Base-by-base conservation (phyloP, 2,888 invertebrate species). In the Pandemis heparana region DNA sequence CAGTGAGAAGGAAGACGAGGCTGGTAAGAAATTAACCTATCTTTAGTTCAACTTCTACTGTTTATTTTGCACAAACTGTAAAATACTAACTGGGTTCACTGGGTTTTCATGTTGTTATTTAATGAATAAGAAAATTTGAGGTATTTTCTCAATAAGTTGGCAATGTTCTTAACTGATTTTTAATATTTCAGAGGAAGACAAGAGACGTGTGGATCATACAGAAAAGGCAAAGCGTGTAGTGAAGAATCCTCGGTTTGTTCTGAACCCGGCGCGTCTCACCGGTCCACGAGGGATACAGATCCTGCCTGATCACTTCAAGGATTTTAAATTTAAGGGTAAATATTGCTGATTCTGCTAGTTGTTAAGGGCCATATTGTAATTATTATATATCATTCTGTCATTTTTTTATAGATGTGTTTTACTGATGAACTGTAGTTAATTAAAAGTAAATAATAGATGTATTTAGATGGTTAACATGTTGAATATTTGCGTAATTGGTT, bases 241-340 rank as follows among this genome's bases (percentile, higher is more conserved):
- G 0, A 95, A 95, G 75, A 96, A 96, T 85, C 97, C 97, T 0
- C 94, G 96, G 72, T 96, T 96, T 2, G 95, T 96, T 77, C 88
- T 98, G 32, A 96, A 97, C 77, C 95, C 96, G 0, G 96, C 96
- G 41, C 95, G 96, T 7, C 90, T 99, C 14, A 97, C 96, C 75
- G 97, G 98, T 0, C 95, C 96, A 0, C 95, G 97, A 79, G 99
- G 99, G 0, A 95, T 99, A 70, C 96, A 96, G n/a, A 96, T 96
- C 0, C 95, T 99, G 53, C 96, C 97, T 74, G 95, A 96, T 5
- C 95, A 97, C 83, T 98, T 98, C 81, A 96, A 97, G 82, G 96
- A 97, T 81, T 96, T 98, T 14, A 97, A 97, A 86, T 97, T 97
- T 81, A 96, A 96, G 87, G 98, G 98, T 76, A 71, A 72, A 60